Evolutionary conservation across 1,140 invertebrate species (phyloP).

Genomic region (Rhopalosiphum maidis): DNA sequence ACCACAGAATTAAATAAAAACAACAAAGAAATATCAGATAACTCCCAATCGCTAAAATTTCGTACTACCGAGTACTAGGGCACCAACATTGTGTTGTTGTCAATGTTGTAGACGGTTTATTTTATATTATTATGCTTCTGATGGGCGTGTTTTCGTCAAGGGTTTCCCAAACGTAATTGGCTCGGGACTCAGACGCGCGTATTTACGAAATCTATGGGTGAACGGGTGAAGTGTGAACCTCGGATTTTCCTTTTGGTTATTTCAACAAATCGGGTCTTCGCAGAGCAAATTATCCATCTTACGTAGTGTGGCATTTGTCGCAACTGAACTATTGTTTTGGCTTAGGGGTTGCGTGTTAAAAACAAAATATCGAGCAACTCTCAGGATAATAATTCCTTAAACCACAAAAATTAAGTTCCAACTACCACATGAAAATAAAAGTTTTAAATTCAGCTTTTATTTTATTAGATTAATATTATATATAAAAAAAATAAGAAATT

Average conservation of each 20-base stretch:
- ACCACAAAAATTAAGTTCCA: background rate
- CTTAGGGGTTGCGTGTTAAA: background rate
- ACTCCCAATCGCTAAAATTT: conserved; percentile 23
- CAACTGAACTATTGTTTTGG: background rate
- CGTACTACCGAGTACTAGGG: background rate
- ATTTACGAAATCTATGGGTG: background rate
- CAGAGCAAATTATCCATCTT: background rate
- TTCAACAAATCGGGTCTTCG: background rate
- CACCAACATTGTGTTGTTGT: conserved; percentile 38
- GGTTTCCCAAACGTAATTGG: conserved; percentile 36
- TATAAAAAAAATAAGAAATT: too few species aligned
- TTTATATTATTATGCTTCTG: background rate
- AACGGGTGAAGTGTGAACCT: background rate
- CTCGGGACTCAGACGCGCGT: background rate
- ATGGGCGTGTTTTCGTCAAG: conserved; percentile 47
- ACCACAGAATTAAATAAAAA: conserved; percentile 16
- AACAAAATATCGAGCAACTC: too few species aligned
- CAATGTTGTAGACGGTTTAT: conserved; percentile 19
- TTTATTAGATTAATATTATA: background rate
- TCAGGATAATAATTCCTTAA: background rate
- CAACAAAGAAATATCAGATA: background rate
- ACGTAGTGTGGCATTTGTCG: background rate
- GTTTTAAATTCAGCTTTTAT: background rate
- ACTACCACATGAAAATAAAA: background rate
- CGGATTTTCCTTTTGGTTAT: background rate